A percentile compares a stretch with the other conserved stretches of the same genome.
Evolutionary conservation across 2,888 invertebrate species (phyloP).

Genomic region (Deroplatys truncata): DNA sequence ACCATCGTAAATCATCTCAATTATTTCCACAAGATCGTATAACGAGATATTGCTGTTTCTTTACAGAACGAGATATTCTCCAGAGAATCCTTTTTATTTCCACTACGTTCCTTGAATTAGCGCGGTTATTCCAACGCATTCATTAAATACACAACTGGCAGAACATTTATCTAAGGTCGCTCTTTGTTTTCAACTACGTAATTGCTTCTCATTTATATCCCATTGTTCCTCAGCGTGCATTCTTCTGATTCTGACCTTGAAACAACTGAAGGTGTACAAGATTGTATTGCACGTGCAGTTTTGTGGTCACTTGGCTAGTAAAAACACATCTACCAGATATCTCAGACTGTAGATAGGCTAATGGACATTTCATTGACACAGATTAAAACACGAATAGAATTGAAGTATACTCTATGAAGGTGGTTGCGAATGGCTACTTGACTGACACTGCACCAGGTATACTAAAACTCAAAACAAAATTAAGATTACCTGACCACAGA

Average conservation of each 20-base stretch:
- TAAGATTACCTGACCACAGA: no score
- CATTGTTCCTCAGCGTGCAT: neutral
- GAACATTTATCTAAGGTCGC: neutral
- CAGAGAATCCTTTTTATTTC: no score
- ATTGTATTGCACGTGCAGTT: no score
- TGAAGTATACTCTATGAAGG: no score
- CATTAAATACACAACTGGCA: neutral
- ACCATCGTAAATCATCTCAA: neutral
- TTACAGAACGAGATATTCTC: neutral
- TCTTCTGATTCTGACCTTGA: neutral
- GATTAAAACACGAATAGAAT: no score
- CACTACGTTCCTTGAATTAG: neutral
- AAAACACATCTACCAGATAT: no score
- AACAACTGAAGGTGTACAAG: neutral
- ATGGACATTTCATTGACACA: no score
- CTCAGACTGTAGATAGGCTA: no score
- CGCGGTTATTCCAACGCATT: neutral
- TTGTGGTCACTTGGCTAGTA: no score
- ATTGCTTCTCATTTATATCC: neutral
- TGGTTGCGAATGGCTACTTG: no score
- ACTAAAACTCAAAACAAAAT: no score
- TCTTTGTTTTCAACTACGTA: neutral
- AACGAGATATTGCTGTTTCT: neutral
- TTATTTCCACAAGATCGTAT: neutral
- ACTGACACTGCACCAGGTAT: no score